Percentiles rank a stretch among this genome's conserved stretches.
Conservation (phyloP, 2,113 vertebrate genomes). For the Lampris incognitus region DNA sequence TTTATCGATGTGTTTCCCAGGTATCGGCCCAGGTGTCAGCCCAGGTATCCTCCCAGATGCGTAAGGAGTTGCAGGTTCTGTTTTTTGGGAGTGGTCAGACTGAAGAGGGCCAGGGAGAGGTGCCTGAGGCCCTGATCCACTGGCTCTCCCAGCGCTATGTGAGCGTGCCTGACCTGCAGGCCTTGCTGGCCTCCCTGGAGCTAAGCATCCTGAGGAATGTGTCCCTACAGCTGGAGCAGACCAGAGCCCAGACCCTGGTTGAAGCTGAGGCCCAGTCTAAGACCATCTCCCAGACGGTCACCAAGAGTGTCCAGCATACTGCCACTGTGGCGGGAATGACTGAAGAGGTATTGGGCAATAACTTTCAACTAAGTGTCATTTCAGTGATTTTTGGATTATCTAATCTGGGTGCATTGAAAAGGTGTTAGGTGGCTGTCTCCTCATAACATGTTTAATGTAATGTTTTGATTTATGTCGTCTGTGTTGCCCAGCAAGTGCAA, state of each 20-base stretch:
- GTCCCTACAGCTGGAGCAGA: constrained; percentile 81
- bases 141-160: constrained; percentile 89
- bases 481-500: constrained; percentile 85
- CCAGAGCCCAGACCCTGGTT: constrained; percentile 73
- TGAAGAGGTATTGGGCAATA: constrained; percentile 82
- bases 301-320: constrained; percentile 74
- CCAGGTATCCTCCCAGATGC: constrained; percentile 86
- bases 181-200: constrained; percentile 83
- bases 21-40: constrained; percentile 71
- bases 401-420: background rate
- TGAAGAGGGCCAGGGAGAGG: constrained; percentile 49
- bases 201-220: constrained; percentile 87
- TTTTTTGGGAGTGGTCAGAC: constrained; percentile 79
- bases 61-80: constrained; percentile 82
- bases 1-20: constrained; percentile 22
- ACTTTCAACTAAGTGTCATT: background rate
- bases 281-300: constrained; percentile 74
- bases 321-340: constrained; percentile 86
- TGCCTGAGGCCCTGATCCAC: constrained; percentile 83
- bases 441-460: background rate
- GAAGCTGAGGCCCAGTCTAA: constrained; percentile 62
- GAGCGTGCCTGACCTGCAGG: constrained; percentile 83
- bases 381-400: background rate
- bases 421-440: background rate
- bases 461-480: background rate